phyloP scores from a whole-genome alignment of 2,113 vertebrate genomes.

The Shinisaurus crocodilurus region DNA sequence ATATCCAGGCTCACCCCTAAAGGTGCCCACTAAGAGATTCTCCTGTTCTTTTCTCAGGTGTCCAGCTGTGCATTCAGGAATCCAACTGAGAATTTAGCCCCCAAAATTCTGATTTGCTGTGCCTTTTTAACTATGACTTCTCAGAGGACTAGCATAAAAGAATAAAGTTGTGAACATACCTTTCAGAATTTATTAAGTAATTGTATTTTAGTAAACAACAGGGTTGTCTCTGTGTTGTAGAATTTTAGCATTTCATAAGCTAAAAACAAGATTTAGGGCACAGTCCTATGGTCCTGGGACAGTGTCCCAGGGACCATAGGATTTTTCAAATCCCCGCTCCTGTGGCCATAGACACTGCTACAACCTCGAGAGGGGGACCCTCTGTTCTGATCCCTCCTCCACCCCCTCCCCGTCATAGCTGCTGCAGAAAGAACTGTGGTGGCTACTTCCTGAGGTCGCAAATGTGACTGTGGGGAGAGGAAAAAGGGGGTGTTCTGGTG shows the following conservation, averaged over 20 bases:
- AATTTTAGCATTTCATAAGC: slow-evolving; percentile 7
- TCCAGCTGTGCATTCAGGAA: background rate
- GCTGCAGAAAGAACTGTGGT: no score
- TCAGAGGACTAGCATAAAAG: background rate
- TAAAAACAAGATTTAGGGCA: background rate
- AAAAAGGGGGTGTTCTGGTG: no score
- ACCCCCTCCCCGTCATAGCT: no score
- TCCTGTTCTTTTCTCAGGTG: background rate
- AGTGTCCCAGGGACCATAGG: no score
- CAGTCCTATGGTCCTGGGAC: no score
- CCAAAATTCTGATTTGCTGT: background rate
- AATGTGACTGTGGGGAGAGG: no score
- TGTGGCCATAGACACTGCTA: no score
- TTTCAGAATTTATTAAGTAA: slow-evolving; percentile 6
- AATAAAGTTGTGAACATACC: background rate
- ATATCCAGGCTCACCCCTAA: background rate
- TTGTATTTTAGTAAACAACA: background rate
- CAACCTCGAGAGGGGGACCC: no score
- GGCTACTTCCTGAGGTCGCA: no score
- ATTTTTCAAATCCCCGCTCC: no score
- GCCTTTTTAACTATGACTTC: background rate
- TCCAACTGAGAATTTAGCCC: background rate
- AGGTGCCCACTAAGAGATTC: background rate
- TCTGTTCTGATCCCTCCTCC: no score
- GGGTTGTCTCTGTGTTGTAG: background rate